phyloP scores from a whole-genome alignment of 2,113 vertebrate genomes.

The Hypanus sabinus region DNA sequence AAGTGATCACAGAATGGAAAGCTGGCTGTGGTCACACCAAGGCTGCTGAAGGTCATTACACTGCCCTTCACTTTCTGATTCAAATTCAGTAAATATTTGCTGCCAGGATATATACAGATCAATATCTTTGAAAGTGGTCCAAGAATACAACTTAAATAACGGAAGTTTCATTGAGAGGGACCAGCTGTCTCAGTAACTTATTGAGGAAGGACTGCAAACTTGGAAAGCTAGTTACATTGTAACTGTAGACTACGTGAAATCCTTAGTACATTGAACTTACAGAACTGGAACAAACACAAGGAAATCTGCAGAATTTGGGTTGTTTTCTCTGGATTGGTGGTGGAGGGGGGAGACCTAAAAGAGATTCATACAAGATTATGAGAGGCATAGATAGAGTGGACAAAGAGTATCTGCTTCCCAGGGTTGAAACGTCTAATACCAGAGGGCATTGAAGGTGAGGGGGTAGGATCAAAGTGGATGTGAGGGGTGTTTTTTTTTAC shows the following conservation, averaged over 20 bases:
- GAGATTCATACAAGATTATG: too few species aligned
- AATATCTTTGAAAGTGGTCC: not conserved
- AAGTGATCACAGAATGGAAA: slow-evolving; percentile 16
- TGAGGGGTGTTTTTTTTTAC: too few species aligned
- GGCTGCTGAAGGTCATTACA: slow-evolving; percentile 12
- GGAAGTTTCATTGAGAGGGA: not conserved
- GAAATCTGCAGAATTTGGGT: too few species aligned
- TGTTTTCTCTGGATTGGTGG: too few species aligned
- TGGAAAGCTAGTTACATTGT: not conserved
- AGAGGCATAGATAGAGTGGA: too few species aligned
- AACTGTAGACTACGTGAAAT: not conserved
- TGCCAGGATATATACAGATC: not conserved
- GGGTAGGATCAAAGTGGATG: too few species aligned
- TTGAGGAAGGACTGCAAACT: not conserved
- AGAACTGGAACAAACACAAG: not conserved
- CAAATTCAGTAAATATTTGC: not conserved
- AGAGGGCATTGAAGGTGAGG: too few species aligned
- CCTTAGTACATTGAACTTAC: not conserved
- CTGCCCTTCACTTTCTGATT: not conserved
- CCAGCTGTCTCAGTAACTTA: not conserved
- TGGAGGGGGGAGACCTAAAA: too few species aligned
- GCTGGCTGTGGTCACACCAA: not conserved
- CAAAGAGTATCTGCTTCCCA: too few species aligned
- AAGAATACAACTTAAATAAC: not conserved
- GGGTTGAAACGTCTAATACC: too few species aligned